Conservation (phyloP, 2,797 vertebrate genomes). For the Crenuchus spilurus region DNA sequence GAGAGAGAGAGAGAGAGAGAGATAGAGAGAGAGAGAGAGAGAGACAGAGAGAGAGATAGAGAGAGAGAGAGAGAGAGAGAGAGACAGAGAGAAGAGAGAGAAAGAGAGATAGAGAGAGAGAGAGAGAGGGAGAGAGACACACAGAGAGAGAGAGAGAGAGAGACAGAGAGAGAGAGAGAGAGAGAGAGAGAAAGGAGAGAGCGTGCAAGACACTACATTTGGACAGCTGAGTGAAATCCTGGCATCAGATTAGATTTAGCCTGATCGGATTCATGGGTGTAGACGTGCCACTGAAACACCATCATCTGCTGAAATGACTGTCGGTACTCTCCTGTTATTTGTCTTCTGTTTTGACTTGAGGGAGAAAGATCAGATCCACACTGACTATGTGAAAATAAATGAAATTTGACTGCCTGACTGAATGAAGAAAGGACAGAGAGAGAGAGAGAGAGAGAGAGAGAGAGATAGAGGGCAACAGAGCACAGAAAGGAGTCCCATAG, state of each 20-base stretch:
- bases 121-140: too few species aligned
- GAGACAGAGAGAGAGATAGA: too few species aligned
- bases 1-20: too few species aligned
- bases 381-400: conserved; percentile 3
- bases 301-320: conserved; percentile 29
- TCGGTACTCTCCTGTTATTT: conserved; percentile 15
- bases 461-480: neutral
- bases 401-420: neutral
- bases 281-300: conserved; percentile 27
- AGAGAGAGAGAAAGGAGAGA: neutral
- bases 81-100: too few species aligned
- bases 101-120: too few species aligned
- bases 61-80: too few species aligned
- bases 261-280: conserved; percentile 26
- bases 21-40: too few species aligned
- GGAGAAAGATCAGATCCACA: neutral
- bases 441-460: conserved; percentile 9
- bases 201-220: too few species aligned
- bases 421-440: conserved; percentile 28
- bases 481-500: conserved; percentile 57
- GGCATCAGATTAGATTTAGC: conserved; percentile 9
- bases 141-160: neutral
- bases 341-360: conserved; percentile 5
- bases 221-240: conserved; percentile 17
- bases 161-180: neutral